Evolutionary conservation across 2,797 vertebrate genomes (phyloP).

Genomic region (Picus viridis): DNA sequence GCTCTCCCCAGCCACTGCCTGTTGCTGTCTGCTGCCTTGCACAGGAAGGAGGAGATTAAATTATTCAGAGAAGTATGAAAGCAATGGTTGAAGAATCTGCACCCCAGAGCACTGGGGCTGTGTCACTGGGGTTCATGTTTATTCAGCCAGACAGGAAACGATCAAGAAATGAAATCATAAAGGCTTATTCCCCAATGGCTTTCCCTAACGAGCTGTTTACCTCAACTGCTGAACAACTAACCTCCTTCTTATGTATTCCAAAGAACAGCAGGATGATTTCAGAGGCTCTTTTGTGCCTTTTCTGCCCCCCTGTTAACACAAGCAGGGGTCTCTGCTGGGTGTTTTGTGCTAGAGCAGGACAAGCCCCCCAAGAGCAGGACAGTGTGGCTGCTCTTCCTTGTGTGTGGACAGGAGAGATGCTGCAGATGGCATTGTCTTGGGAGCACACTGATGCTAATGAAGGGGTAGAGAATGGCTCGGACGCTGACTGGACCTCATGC

Average conservation of each 20-base stretch:
- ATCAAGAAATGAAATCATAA: conserved; percentile 69
- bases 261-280: conserved; percentile 54
- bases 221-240: conserved; percentile 51
- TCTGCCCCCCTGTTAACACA: not conserved
- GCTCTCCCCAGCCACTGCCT: not conserved
- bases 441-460: not conserved
- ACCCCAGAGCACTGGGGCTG: conserved; percentile 23
- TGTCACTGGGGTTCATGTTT: conserved; percentile 68
- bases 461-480: conserved; percentile 1
- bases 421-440: conserved; percentile 21
- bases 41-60: conserved; percentile 14
- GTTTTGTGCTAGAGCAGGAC: not conserved
- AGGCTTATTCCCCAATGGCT: conserved; percentile 55
- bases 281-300: conserved; percentile 19
- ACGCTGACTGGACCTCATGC: not conserved
- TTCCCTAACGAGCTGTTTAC: conserved; percentile 61
- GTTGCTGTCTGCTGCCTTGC: not conserved
- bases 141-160: conserved; percentile 67
- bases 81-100: conserved; percentile 22
- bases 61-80: conserved; percentile 9
- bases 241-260: conserved; percentile 53
- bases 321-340: not conserved
- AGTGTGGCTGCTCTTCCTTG: not conserved
- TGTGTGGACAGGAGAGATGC: not conserved
- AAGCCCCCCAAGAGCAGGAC: not conserved